Percentiles rank a stretch among this genome's conserved stretches.
phyloP scores from a whole-genome alignment of 35 echinoderm and acorn worm species.

The Lytechinus pictus region DNA sequence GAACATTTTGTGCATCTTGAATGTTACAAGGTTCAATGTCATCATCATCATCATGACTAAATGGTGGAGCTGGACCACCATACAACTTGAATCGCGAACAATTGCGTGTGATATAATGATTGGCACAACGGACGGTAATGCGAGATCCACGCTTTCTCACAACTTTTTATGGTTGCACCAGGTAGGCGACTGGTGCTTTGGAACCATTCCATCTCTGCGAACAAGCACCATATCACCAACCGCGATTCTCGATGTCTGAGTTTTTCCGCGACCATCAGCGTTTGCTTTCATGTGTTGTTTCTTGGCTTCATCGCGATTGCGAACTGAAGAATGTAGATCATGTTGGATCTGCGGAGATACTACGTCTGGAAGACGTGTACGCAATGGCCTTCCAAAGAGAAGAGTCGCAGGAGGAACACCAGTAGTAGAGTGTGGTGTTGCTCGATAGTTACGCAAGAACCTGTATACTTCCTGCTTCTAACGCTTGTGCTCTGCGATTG shows the following conservation, averaged over 20 bases:
- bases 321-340: not conserved
- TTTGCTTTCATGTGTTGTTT: slow-evolving; percentile 4
- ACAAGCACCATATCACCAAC: slow-evolving; percentile 51
- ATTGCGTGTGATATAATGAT: slow-evolving; percentile 46
- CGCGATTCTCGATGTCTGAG: not conserved
- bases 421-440: slow-evolving; percentile 78
- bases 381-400: slow-evolving; percentile 55
- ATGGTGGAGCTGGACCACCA: not conserved
- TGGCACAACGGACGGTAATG: not conserved
- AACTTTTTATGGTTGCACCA: slow-evolving; percentile 16
- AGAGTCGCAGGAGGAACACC: slow-evolving; percentile 61
- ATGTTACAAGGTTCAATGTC: not conserved
- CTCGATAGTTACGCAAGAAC: slow-evolving; percentile 72
- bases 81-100: slow-evolving; percentile 53
- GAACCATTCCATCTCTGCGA: not conserved
- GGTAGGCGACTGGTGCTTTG: slow-evolving; percentile 41
- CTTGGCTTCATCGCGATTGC: not conserved
- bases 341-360: too few relatives aligned
- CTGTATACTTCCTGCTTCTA: slow-evolving; percentile 57
- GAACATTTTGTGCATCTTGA: not conserved
- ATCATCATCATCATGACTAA: slow-evolving; percentile 11
- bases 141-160: slow-evolving; percentile 30
- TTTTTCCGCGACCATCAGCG: not conserved
- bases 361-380: slow-evolving; percentile 62
- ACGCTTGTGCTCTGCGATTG: not conserved